These are phyloP conservation scores for Siderastrea radians DNA, from an alignment of 92 coral and sea anemone genomes.

Conservation along the genomic window DNA sequence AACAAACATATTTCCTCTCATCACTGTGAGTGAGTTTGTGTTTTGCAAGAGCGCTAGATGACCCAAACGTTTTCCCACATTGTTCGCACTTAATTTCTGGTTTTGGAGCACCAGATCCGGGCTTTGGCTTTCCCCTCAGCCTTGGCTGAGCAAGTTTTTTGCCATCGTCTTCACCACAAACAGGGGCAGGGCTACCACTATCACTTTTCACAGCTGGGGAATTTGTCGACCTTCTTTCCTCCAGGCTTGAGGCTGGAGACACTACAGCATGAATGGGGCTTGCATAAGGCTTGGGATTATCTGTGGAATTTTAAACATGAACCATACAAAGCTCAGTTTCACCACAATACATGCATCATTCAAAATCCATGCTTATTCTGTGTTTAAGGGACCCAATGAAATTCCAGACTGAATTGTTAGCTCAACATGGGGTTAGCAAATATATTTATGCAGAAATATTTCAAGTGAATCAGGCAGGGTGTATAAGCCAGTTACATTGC, in stretches of 20 bases:
- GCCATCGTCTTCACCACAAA: conserved; percentile 63
- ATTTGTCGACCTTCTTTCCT: conserved; percentile 67
- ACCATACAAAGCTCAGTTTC: conserved; percentile 30
- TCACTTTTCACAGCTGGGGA: conserved; percentile 81
- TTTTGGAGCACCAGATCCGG: conserved; percentile 64
- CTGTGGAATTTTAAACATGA: conserved; percentile 43
- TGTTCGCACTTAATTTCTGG: conserved; percentile 94
- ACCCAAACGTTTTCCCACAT: conserved; percentile 94
- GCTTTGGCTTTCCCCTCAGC: conserved; percentile 79
- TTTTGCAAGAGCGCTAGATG: conserved; percentile 98
- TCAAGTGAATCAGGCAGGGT: neutral
- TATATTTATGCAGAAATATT: conserved; percentile 1
- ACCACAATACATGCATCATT: conserved; percentile 31
- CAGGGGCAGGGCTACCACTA: conserved; percentile 80
- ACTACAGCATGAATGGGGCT: conserved; percentile 47
- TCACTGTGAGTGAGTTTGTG: conserved; percentile 99
- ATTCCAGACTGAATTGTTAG: neutral
- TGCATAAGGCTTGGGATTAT: conserved; percentile 50
- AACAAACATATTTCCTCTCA: conserved; percentile 94
- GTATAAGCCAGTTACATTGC: neutral
- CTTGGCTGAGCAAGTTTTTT: conserved; percentile 64
- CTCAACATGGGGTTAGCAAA: conserved; percentile 11
- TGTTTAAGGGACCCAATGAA: neutral
- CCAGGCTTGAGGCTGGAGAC: conserved; percentile 72
- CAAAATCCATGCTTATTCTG: neutral